Evolutionary conservation across 1,140 invertebrate genomes (phyloP).

Genomic region (Bombus impatiens): DNA sequence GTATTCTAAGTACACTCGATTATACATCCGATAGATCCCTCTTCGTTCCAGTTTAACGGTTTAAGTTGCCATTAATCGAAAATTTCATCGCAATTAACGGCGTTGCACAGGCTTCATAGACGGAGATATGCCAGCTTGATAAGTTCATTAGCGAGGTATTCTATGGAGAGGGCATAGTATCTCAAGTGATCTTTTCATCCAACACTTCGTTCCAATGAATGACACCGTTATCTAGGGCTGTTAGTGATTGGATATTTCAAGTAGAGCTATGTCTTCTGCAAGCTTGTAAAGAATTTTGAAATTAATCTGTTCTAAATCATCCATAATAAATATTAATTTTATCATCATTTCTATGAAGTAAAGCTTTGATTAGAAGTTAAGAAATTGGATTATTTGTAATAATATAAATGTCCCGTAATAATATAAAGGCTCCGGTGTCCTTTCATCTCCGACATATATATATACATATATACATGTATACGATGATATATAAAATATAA

Average conservation of each 20-base stretch:
- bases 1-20: neutral
- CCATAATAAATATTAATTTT: neutral
- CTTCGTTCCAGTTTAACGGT: neutral
- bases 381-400: neutral
- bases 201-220: constrained; percentile 65
- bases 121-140: constrained; percentile 1
- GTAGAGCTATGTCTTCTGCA: neutral
- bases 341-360: neutral
- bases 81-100: constrained; percentile 3
- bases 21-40: neutral
- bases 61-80: neutral
- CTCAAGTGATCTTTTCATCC: constrained; percentile 64
- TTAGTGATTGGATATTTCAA: neutral
- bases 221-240: constrained; percentile 4
- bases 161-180: constrained; percentile 13
- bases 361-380: neutral
- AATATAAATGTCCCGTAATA: neutral
- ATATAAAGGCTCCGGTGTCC: no score
- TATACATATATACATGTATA: no score
- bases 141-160: constrained; percentile 53
- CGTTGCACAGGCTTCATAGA: neutral
- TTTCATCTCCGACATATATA: no score
- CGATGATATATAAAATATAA: no score
- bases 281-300: neutral
- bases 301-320: neutral